These are phyloP conservation scores for Metalampra italica DNA, from an alignment of 2,888 invertebrate genomes.

Conservation along the genomic window DNA sequence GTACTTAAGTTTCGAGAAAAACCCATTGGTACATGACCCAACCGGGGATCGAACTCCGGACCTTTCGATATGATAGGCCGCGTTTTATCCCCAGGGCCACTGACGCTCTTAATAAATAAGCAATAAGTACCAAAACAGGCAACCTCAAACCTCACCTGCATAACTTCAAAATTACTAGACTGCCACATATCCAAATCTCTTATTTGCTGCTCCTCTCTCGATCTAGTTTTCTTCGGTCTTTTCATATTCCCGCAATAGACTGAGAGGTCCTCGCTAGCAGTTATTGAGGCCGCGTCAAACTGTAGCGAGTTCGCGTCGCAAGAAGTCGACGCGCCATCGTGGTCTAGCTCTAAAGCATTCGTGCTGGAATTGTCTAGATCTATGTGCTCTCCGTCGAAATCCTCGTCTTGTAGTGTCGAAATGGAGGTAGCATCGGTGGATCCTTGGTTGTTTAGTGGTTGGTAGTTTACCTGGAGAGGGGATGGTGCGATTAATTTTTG, in stretches of 20 bases:
- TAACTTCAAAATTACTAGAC: conserved; percentile 60
- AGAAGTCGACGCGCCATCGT: conserved; percentile 48
- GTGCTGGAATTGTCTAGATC: conserved; percentile 15
- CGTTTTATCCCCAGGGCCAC: too few species aligned
- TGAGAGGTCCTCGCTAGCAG: conserved; percentile 52
- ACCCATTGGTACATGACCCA: too few species aligned
- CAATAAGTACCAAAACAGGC: too few species aligned
- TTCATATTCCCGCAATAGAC: conserved; percentile 55
- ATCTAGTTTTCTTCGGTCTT: conserved; percentile 48
- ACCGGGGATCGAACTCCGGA: too few species aligned
- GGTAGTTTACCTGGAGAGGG: conserved; percentile 42
- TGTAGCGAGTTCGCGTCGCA: conserved; percentile 55
- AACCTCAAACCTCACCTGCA: conserved; percentile 40
- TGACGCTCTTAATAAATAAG: too few species aligned
- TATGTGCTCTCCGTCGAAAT: conserved; percentile 22
- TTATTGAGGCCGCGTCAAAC: conserved; percentile 51
- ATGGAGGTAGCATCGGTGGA: conserved; percentile 45
- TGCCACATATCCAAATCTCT: conserved; percentile 67
- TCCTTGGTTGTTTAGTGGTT: conserved; percentile 36
- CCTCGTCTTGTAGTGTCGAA: conserved; percentile 38
- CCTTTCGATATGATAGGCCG: too few species aligned
- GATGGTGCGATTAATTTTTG: too few species aligned
- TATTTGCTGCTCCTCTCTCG: conserved; percentile 40
- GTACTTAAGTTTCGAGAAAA: too few species aligned
- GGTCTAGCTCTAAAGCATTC: conserved; percentile 25